These are phyloP conservation scores for Sebastes diaconus DNA, from an alignment of 2,797 vertebrate genomes.

Conservation along the genomic window DNA sequence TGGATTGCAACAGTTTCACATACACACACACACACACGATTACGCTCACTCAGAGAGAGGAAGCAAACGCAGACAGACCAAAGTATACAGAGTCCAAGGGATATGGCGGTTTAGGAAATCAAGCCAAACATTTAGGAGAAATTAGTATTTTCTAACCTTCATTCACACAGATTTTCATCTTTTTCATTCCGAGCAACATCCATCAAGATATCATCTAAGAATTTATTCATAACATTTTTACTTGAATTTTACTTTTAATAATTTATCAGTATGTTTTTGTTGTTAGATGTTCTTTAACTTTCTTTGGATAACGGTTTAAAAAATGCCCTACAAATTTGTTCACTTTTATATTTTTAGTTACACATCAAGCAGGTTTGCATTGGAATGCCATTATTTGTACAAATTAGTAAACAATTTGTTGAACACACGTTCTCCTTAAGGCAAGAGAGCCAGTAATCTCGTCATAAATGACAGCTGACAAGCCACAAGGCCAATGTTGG, in stretches of 20 bases:
- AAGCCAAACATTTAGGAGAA: not conserved
- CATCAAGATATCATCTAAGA: not conserved
- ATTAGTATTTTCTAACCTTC: not conserved
- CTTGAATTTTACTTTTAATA: not conserved
- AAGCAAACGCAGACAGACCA: slow-evolving; percentile 26
- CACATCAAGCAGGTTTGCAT: not conserved
- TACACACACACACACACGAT: slow-evolving; percentile 8
- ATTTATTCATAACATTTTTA: not conserved
- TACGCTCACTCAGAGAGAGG: slow-evolving; percentile 20
- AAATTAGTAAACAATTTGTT: slow-evolving; percentile 4
- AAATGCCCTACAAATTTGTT: not conserved
- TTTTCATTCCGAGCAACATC: not conserved
- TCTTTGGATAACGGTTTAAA: not conserved
- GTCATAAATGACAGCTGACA: not conserved
- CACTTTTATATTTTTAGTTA: not conserved
- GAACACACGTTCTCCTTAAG: not conserved
- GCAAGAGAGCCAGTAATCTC: not conserved
- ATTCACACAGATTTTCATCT: not conserved
- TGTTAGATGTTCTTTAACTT: not conserved
- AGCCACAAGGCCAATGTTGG: not conserved
- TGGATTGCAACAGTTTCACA: slow-evolving; percentile 41
- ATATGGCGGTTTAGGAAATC: slow-evolving; percentile 6
- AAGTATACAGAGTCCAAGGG: not conserved
- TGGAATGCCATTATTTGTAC: not conserved
- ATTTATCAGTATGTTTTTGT: not conserved